phyloP scores from a whole-genome alignment of 2,113 vertebrate genomes.

The Macquaria ambigua region DNA sequence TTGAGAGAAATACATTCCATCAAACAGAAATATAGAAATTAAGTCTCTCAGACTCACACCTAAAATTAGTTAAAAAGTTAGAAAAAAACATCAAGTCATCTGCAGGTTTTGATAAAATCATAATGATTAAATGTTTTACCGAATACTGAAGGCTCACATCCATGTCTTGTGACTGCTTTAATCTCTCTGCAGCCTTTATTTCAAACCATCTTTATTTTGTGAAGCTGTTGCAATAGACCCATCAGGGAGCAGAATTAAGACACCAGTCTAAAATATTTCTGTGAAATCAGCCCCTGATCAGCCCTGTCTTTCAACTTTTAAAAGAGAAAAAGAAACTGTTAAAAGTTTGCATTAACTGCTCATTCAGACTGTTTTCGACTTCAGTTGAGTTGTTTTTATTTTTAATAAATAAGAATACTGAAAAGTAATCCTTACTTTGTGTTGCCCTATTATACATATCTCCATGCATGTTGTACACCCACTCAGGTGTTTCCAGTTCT shows the following conservation, averaged over 20 bases:
- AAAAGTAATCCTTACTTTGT: neutral
- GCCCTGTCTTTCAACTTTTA: neutral
- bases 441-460: neutral
- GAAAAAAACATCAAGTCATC: too few relatives aligned
- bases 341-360: neutral
- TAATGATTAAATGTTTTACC: neutral
- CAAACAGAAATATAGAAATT: too few relatives aligned
- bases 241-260: neutral
- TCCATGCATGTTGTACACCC: neutral
- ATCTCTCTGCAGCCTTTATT: neutral
- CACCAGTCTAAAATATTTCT: neutral
- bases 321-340: neutral
- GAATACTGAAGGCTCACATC: neutral
- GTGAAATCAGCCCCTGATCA: neutral
- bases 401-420: neutral
- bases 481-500: too few relatives aligned
- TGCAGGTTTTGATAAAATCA: neutral
- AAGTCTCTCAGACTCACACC: too few relatives aligned
- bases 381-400: neutral
- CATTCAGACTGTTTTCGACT: neutral
- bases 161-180: too few relatives aligned
- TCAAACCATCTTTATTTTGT: neutral
- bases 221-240: neutral
- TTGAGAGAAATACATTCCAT: neutral
- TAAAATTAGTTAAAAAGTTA: too few relatives aligned